Evolutionary conservation across 2,113 vertebrate species (phyloP).

Genomic region (Myocastor coypus): DNA sequence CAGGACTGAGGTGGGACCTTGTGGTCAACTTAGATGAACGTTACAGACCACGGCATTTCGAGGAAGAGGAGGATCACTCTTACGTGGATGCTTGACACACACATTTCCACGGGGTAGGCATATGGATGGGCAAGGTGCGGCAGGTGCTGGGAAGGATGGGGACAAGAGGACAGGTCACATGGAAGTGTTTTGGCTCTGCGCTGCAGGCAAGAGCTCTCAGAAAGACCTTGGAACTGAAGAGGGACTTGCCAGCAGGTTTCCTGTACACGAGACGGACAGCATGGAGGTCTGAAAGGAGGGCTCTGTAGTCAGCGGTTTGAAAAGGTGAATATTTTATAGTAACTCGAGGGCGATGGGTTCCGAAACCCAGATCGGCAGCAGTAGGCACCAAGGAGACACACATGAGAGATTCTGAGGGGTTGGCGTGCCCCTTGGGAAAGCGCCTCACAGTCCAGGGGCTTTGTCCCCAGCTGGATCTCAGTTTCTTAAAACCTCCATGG

Average conservation of each 20-base stretch:
- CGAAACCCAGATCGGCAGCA: not conserved
- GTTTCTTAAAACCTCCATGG: not conserved
- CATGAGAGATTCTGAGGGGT: not conserved
- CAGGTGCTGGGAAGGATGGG: not conserved
- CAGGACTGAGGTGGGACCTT: not conserved
- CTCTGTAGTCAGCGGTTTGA: not conserved
- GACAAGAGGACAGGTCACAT: not conserved
- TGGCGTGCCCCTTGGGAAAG: not conserved
- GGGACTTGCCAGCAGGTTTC: not conserved
- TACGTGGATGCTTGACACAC: not conserved
- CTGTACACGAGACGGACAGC: not conserved
- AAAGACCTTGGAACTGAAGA: not conserved
- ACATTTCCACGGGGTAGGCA: slow-evolving; percentile 8
- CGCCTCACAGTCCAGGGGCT: not conserved
- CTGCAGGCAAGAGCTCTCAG: not conserved
- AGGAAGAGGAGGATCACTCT: not conserved
- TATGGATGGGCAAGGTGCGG: not conserved
- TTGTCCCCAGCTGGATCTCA: not conserved
- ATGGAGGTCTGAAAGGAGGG: not conserved
- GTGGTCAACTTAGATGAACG: not conserved
- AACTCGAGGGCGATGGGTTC: not conserved
- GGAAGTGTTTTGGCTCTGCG: slow-evolving; percentile 5
- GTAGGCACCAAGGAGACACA: not conserved
- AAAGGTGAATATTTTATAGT: not conserved
- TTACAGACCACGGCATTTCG: not conserved